Evolutionary conservation across 2,113 vertebrate species (phyloP).

Genomic region (Istiophorus platypterus): DNA sequence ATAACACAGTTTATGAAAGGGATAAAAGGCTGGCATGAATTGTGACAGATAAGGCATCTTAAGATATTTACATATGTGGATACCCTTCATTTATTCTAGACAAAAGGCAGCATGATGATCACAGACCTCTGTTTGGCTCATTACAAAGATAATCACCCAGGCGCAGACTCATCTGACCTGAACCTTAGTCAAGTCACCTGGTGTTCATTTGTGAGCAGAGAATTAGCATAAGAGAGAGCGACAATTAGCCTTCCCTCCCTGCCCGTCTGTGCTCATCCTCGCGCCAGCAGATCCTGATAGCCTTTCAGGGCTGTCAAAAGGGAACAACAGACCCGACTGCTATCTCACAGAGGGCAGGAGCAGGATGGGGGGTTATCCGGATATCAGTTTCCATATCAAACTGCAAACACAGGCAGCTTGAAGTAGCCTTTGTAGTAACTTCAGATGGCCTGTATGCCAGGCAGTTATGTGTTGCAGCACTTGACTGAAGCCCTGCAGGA

Average conservation of each 20-base stretch:
- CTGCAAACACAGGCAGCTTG: conserved; percentile 56
- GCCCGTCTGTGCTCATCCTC: conserved; percentile 11
- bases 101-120: conserved; percentile 18
- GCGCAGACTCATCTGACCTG: conserved; percentile 45
- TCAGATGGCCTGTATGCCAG: conserved; percentile 5
- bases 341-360: conserved; percentile 39
- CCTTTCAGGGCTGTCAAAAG: conserved; percentile 45
- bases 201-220: conserved; percentile 28
- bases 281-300: conserved; percentile 27
- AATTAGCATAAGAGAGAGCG: conserved; percentile 69
- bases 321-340: conserved; percentile 25
- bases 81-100: neutral
- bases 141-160: conserved; percentile 56
- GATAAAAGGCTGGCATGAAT: conserved; percentile 48
- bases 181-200: conserved; percentile 62
- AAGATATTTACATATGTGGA: neutral
- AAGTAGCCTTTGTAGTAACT: conserved; percentile 35
- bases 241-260: conserved; percentile 46
- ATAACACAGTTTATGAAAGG: conserved; percentile 48
- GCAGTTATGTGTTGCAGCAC: neutral
- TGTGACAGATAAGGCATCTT: conserved; percentile 48
- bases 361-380: conserved; percentile 48
- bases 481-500: neutral
- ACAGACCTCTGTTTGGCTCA: conserved; percentile 26
- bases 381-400: conserved; percentile 54